Evolutionary conservation across 2,797 vertebrate species (phyloP).

Genomic region (Orientallactaga sibirica): DNA sequence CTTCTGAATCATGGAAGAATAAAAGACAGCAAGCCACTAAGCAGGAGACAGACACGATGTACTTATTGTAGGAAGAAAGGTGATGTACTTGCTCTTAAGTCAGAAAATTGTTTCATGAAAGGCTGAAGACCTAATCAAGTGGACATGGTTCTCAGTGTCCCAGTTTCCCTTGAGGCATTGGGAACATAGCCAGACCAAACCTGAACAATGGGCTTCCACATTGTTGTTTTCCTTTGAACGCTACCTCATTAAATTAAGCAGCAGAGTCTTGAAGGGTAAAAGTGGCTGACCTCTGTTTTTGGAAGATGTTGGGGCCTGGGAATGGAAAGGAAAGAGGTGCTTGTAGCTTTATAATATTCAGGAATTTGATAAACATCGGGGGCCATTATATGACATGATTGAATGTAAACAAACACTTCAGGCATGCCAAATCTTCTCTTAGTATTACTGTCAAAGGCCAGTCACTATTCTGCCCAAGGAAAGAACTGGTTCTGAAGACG

Average conservation of each 20-base stretch:
- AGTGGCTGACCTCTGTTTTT: conserved; percentile 41
- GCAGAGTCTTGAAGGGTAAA: conserved; percentile 60
- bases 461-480: conserved; percentile 46
- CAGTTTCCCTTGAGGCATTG: conserved; percentile 39
- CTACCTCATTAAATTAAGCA: conserved; percentile 66
- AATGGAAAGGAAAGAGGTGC: conserved; percentile 48
- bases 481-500: conserved; percentile 23
- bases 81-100: not conserved
- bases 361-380: conserved; percentile 76
- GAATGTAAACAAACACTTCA: conserved; percentile 66
- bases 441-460: not conserved
- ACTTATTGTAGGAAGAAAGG: not conserved
- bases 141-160: conserved; percentile 1
- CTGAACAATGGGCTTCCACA: conserved; percentile 56
- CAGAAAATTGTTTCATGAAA: conserved; percentile 44
- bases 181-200: not conserved
- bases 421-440: conserved; percentile 55
- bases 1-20: not conserved
- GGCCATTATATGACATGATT: conserved; percentile 55
- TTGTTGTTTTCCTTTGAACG: conserved; percentile 69
- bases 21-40: conserved; percentile 21
- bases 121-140: conserved; percentile 55
- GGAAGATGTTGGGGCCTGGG: conserved; percentile 14
- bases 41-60: not conserved
- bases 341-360: conserved; percentile 60